A percentile compares a stretch with the other conserved stretches of the same genome.
These are phyloP conservation scores for Hemicordylus capensis DNA, from an alignment of 2,113 vertebrate genomes.

Conservation along the genomic window DNA sequence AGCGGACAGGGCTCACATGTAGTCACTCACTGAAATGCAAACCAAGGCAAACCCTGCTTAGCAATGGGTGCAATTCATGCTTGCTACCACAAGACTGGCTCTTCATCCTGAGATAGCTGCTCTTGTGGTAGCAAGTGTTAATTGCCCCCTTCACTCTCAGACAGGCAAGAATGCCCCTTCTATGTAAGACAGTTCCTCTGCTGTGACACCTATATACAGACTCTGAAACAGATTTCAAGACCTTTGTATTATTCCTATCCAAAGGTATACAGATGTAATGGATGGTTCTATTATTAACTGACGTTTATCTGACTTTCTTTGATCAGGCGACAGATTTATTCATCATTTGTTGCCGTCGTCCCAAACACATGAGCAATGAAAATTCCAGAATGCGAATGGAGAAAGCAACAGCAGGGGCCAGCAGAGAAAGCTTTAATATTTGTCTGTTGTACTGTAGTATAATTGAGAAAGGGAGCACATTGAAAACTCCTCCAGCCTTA, in stretches of 20 bases:
- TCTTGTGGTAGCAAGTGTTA: too few species aligned
- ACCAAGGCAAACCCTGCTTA: too few species aligned
- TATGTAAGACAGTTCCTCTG: neutral
- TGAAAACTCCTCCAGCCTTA: conserved; percentile 10
- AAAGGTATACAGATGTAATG: neutral
- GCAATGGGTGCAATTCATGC: too few species aligned
- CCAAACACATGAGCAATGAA: neutral
- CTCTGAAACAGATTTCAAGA: neutral
- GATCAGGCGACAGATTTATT: neutral
- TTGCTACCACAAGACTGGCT: too few species aligned
- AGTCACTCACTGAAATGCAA: too few species aligned
- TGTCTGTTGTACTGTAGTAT: neutral
- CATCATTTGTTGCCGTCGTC: neutral
- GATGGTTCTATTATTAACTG: too few species aligned
- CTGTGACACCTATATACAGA: neutral
- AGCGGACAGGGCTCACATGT: too few species aligned
- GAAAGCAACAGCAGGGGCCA: neutral
- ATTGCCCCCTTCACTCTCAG: neutral
- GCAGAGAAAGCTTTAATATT: conserved; percentile 4
- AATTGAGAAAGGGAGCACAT: neutral
- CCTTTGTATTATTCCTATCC: neutral
- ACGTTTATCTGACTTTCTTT: neutral
- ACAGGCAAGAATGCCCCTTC: neutral
- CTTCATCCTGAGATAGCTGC: too few species aligned
- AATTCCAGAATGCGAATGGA: neutral